Evolutionary conservation across 1,140 invertebrate species (phyloP).

Genomic region (Euglossa dilemma): DNA sequence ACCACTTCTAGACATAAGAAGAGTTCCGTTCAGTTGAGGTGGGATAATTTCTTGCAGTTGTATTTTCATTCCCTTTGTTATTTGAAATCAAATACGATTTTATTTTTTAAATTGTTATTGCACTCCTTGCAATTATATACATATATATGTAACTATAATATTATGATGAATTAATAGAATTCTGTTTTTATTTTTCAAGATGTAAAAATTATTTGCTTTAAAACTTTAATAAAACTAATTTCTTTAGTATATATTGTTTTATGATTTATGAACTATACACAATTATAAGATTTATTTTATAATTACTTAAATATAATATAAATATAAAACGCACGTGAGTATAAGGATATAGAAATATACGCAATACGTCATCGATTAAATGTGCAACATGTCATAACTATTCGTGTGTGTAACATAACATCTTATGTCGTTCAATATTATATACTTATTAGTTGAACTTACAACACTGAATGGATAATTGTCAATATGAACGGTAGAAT

Average conservation of each 20-base stretch:
- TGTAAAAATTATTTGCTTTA: not conserved
- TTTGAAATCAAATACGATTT: not conserved
- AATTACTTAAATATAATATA: not conserved
- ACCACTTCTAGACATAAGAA: slow-evolving; percentile 18
- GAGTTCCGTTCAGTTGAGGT: not conserved
- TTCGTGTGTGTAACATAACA: slow-evolving; percentile 1
- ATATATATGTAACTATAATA: not conserved
- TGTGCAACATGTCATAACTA: slow-evolving; percentile 28
- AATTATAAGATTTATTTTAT: not conserved
- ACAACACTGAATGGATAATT: not conserved
- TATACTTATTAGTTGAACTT: not conserved
- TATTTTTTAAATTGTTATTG: no score
- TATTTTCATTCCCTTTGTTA: not conserved
- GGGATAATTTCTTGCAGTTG: not conserved
- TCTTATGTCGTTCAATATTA: not conserved
- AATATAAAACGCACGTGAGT: not conserved
- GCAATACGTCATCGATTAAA: slow-evolving; percentile 27
- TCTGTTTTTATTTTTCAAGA: not conserved
- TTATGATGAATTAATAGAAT: not conserved
- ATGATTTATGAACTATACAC: not conserved
- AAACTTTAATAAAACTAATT: not conserved
- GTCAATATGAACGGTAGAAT: not conserved
- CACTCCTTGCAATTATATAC: not conserved
- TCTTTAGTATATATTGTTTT: not conserved
- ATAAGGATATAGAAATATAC: not conserved